Evolutionary conservation across 2,888 invertebrate species (phyloP), one percentile per base, ranked within the genome.

Genomic region (Cordilura impudica): DNA sequence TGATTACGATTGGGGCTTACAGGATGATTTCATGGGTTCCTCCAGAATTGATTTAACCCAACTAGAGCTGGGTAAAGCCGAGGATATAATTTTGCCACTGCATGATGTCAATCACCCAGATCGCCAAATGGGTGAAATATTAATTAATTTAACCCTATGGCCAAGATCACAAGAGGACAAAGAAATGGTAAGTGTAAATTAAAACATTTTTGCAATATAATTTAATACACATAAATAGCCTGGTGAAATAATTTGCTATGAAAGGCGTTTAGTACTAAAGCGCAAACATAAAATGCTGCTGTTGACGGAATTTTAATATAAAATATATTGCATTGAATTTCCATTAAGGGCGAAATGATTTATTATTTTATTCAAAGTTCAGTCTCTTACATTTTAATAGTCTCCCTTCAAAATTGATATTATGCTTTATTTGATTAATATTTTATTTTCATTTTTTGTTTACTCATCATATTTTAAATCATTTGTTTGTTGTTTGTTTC

Each of bases 11-110:
- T 97, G 98, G 95, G 98, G 98, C 29, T 93, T 97, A 49, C 94
- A 96, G 91, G 99, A 99, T 89, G 99, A 99, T 91, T 98, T 98
- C 88, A 98, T 99, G 98, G 99, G 99, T 1, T 93, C 95, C 63
- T 95, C 97, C 6, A 93, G 93, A 81, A 89, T 99, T 83, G 97
- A 98, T 88, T 92, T 98, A 67, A 94, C 95, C 0, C 93, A 94
- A 51, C 89, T 98, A 81, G 97, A 97, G 84, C 91, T 97, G 61
- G 95, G 94, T 56, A 91, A 94, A 78, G 90, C 93, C 1, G 93
- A 93, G 84, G 98, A 98, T 85, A 89, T 98, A 82, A 93, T 92
- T 70, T 91, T 99, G 58, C 93, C 94, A 82, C 92, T 98, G 18
- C 94, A 93, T 82, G 98, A 97, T 87, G 93, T 94, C 0, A 85